Conservation (phyloP, 1,140 invertebrate genomes). For the Leptinotarsa lineolata region DNA sequence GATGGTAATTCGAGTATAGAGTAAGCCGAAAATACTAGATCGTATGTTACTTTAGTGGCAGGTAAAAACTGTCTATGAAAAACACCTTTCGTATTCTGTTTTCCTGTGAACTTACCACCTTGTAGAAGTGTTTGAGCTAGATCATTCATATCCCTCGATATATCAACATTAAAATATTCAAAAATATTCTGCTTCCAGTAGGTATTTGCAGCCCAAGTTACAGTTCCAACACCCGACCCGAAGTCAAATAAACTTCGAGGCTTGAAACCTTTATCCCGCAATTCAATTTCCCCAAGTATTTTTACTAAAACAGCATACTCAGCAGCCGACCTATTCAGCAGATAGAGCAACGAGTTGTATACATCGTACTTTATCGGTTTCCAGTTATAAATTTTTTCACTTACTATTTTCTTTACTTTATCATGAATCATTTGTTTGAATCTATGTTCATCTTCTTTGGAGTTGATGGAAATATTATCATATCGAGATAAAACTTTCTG, state of each 20-base stretch:
- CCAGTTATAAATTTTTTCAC: slow-evolving; percentile 70
- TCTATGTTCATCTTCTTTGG: slow-evolving; percentile 58
- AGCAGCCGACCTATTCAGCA: slow-evolving; percentile 67
- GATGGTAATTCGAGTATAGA: slow-evolving; percentile 80
- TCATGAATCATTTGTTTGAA: slow-evolving; percentile 44
- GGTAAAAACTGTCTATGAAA: slow-evolving; percentile 84
- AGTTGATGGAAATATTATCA: slow-evolving; percentile 59
- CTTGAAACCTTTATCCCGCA: slow-evolving; percentile 67
- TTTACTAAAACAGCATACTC: slow-evolving; percentile 76
- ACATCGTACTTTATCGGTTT: slow-evolving; percentile 70
- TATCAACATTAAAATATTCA: slow-evolving; percentile 84
- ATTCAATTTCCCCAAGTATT: slow-evolving; percentile 76
- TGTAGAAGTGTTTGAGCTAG: slow-evolving; percentile 72
- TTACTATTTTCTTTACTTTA: slow-evolving; percentile 58
- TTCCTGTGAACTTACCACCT: slow-evolving; percentile 65
- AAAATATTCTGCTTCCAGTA: slow-evolving; percentile 72
- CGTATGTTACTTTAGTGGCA: slow-evolving; percentile 68
- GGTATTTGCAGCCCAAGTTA: slow-evolving; percentile 76
- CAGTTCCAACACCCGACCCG: slow-evolving; percentile 86
- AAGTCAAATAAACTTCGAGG: slow-evolving; percentile 85
- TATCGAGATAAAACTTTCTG: slow-evolving; percentile 57
- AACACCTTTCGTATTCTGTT: slow-evolving; percentile 63
- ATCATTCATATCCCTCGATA: slow-evolving; percentile 78
- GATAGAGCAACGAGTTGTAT: slow-evolving; percentile 68
- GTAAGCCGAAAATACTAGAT: slow-evolving; percentile 81